These are phyloP conservation scores for Acanthiza pusilla DNA, from an alignment of 2,797 vertebrate genomes.

Conservation along the genomic window DNA sequence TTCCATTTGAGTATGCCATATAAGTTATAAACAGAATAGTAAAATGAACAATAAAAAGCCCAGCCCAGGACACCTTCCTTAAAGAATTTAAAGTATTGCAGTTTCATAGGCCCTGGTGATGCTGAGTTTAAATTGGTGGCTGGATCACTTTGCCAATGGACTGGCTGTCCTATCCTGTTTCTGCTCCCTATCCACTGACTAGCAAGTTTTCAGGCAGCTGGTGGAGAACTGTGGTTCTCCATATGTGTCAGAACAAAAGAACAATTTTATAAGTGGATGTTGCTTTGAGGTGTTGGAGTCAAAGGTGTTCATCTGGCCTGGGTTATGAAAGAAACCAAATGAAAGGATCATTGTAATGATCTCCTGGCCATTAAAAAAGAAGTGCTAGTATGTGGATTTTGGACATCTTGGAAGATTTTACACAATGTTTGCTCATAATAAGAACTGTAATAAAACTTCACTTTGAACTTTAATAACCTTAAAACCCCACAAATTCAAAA, in stretches of 20 bases:
- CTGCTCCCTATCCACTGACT: background rate
- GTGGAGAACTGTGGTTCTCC: background rate
- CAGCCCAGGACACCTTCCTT: background rate
- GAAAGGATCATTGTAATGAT: background rate
- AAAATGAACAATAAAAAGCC: background rate
- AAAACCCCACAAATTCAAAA: background rate
- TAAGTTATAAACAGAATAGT: slow-evolving; percentile 11
- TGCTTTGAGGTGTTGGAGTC: background rate
- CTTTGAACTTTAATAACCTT: background rate
- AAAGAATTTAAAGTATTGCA: background rate
- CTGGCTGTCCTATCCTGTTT: background rate
- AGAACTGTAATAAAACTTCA: background rate
- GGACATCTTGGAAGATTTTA: background rate
- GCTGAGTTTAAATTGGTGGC: background rate
- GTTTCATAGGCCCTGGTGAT: background rate
- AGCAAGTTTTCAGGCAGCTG: background rate
- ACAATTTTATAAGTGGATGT: background rate
- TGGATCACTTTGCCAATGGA: background rate
- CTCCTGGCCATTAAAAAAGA: background rate
- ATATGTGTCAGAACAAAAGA: background rate
- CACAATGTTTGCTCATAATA: background rate
- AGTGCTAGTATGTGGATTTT: background rate
- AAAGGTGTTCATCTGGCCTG: background rate
- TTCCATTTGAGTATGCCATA: background rate
- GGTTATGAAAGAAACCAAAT: background rate